Evolutionary conservation across 2,113 vertebrate species (phyloP).

Genomic region (Okapia johnstoni): DNA sequence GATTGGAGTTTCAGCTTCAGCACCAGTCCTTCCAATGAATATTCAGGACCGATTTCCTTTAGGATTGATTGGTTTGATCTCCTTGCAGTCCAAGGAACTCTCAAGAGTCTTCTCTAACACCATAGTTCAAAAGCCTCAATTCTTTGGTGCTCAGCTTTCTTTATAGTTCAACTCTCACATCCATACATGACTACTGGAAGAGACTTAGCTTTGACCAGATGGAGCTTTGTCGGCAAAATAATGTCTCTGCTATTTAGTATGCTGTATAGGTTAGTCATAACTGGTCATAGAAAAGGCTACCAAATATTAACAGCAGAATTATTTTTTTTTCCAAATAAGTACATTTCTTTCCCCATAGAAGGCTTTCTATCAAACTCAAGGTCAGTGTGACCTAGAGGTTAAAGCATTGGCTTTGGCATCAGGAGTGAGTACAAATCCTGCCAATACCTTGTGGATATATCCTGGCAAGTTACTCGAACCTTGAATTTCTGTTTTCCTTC

Average conservation of each 20-base stretch:
- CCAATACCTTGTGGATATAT: neutral
- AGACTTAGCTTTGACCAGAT: neutral
- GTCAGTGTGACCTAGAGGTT: neutral
- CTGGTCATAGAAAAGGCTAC: neutral
- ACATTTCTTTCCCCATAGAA: neutral
- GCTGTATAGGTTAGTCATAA: neutral
- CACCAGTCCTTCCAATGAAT: neutral
- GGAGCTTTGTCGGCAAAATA: neutral
- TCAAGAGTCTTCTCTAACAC: neutral
- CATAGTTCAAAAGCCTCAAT: neutral
- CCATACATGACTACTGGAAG: neutral
- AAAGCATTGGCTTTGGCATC: neutral
- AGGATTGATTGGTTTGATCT: neutral
- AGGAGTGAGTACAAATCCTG: neutral
- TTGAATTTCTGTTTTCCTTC: neutral
- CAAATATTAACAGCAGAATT: neutral
- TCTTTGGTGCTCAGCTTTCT: neutral
- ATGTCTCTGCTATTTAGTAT: neutral
- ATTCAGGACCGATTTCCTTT: neutral
- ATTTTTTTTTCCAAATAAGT: neutral
- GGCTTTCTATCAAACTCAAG: neutral
- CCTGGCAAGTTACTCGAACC: neutral
- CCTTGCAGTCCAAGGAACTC: neutral
- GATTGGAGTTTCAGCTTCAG: neutral
- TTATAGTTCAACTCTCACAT: neutral